Evolutionary conservation across 2,797 vertebrate genomes (phyloP).

Genomic region (Melopsittacus undulatus): DNA sequence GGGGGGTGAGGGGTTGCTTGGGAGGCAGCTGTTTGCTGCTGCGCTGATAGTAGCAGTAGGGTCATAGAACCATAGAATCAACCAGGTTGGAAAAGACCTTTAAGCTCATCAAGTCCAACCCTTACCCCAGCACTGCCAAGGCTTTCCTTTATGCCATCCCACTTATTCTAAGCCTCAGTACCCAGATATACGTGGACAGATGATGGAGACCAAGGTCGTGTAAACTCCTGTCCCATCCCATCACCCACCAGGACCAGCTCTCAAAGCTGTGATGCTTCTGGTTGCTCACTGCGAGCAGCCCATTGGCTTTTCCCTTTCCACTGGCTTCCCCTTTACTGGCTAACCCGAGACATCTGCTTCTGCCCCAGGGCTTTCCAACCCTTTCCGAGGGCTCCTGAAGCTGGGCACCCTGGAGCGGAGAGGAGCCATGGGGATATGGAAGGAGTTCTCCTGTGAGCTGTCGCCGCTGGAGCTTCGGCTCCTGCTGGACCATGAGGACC

Average conservation of each 20-base stretch:
- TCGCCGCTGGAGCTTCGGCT: constrained; percentile 91
- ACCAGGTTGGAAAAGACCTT: neutral
- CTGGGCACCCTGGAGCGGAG: constrained; percentile 89
- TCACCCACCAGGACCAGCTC: accelerated
- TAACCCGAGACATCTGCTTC: neutral
- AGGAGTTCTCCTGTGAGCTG: constrained; percentile 90
- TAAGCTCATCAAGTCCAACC: neutral
- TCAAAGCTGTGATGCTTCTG: neutral
- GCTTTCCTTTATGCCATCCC: neutral
- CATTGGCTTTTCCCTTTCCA: neutral
- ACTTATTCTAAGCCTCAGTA: neutral
- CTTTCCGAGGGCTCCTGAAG: constrained; percentile 92
- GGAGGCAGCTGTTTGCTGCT: accelerated
- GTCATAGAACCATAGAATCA: neutral
- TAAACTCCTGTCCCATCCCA: neutral
- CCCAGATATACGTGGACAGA: neutral
- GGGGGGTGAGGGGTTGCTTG: neutral
- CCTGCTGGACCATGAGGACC: constrained; percentile 84
- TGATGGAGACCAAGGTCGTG: neutral
- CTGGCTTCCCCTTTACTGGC: neutral
- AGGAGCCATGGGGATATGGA: constrained; percentile 88
- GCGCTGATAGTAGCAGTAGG: neutral
- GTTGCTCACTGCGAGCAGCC: neutral
- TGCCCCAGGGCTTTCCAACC: constrained; percentile 88
- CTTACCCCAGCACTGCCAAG: no score